A percentile compares a stretch with the other conserved stretches of the same genome.
phyloP scores from a whole-genome alignment of 2,113 vertebrate species.

The Gadus macrocephalus region DNA sequence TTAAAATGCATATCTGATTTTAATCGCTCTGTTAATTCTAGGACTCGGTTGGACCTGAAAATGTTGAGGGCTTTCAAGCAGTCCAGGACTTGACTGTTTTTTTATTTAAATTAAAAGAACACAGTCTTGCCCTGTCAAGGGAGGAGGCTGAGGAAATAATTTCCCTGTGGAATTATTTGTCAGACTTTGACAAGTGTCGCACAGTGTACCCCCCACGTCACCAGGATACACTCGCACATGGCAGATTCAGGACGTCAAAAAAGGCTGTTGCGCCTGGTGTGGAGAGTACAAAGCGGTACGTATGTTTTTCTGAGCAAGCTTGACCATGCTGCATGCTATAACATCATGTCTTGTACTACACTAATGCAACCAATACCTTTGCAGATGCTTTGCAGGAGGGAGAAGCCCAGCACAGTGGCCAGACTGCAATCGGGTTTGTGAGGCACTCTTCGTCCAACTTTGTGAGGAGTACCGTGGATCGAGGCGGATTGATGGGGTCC shows the following conservation, averaged over 20 bases:
- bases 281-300: background rate
- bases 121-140: constrained; percentile 2
- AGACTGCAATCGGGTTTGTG: background rate
- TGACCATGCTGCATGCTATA: background rate
- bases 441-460: background rate
- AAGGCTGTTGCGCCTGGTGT: background rate
- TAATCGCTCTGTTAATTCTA: background rate
- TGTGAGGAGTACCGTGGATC: background rate
- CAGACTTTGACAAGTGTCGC: background rate
- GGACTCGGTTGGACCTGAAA: background rate
- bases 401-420: background rate
- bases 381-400: background rate
- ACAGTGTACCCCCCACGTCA: background rate
- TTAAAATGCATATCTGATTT: background rate
- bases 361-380: background rate
- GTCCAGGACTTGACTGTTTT: background rate
- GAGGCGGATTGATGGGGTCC: too few relatives aligned
- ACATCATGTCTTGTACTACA: background rate
- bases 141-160: background rate
- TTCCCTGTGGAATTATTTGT: background rate
- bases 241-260: background rate
- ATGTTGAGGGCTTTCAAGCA: constrained; percentile 2
- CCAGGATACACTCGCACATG: background rate
- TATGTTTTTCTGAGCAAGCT: background rate
- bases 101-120: background rate